Base-by-base conservation (phyloP, 1,140 invertebrate species). In the Augochlora pura region DNA sequence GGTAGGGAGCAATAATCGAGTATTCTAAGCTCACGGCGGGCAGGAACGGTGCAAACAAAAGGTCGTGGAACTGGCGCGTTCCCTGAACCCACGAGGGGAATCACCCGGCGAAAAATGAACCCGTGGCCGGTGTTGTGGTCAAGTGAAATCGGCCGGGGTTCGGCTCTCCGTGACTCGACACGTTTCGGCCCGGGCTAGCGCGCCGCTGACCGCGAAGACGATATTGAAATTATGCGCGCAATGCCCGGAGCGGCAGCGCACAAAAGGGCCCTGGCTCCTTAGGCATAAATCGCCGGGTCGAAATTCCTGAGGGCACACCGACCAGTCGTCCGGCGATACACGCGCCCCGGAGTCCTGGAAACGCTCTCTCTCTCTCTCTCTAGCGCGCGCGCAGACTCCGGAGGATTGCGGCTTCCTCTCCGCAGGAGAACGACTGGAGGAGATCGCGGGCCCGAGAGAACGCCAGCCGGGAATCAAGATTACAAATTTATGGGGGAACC, bases 141-240 rank as follows among this genome's bases (percentile, higher is more conserved):
- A 68, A 21, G n/a, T n/a, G 52, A 67, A 83, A 83, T 38, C 46
- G 32, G n/a, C 2, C 49, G 2, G 49, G 63, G 52, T 10, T 21
- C 27, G 25, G 70, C 39, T 84, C 74, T 82, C 69, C 72, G 66
- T 62, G 27, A 63, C 57, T 63, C 59, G 77, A 73, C 78, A 38
- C 46, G 21, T 71, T 79, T 52, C 38, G 65, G n/a, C n/a, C 54
- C 38, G n/a, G n/a, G 16, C n/a, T 25, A 54, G 57, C 54, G 69
- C 10, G 42, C 14, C 10, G 69, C 60, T 77, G 38, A 67, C 64
- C 69, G n/a, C 62, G 65, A 27, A n/a, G 49, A 32, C 69, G 82
- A 84, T 85, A 85, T 84, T 84, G 83, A 85, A 85, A 85, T 85
- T 85, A 84, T 85, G 83, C 82, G 72, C 83, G 78, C 83, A 74